Conservation (phyloP, 2,797 vertebrate genomes). For the Eulemur coronatus region DNA sequence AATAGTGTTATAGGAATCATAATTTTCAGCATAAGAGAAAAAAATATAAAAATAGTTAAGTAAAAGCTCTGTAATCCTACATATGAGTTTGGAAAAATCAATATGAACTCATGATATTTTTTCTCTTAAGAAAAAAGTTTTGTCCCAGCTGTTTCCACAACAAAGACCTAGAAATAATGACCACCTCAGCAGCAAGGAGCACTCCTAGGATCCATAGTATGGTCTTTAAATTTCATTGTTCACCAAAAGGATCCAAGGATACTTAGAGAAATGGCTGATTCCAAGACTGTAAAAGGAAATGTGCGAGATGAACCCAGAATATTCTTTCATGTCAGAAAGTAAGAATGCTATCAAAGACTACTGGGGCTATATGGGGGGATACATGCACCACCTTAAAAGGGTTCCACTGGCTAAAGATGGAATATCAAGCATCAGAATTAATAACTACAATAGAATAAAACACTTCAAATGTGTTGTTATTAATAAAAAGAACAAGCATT, state of each 20-base stretch:
- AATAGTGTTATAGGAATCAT: neutral
- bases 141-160: neutral
- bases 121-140: neutral
- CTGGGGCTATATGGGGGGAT: neutral
- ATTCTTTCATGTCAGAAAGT: neutral
- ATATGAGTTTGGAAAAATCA: neutral
- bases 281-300: neutral
- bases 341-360: neutral
- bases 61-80: neutral
- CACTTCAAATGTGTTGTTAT: neutral
- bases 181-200: neutral
- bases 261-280: neutral
- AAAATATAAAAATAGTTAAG: neutral
- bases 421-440: neutral
- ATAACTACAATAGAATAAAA: neutral
- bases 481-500: neutral
- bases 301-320: neutral
- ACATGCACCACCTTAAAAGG: neutral
- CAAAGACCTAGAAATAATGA: neutral
- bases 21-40: constrained; percentile 14
- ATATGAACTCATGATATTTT: neutral
- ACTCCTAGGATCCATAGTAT: neutral
- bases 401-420: neutral
- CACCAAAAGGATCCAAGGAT: neutral
- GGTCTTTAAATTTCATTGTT: neutral